Percentiles rank a stretch among this genome's conserved stretches.
Evolutionary conservation across 1,140 invertebrate species (phyloP).

Genomic region (Sycophila sp.): DNA sequence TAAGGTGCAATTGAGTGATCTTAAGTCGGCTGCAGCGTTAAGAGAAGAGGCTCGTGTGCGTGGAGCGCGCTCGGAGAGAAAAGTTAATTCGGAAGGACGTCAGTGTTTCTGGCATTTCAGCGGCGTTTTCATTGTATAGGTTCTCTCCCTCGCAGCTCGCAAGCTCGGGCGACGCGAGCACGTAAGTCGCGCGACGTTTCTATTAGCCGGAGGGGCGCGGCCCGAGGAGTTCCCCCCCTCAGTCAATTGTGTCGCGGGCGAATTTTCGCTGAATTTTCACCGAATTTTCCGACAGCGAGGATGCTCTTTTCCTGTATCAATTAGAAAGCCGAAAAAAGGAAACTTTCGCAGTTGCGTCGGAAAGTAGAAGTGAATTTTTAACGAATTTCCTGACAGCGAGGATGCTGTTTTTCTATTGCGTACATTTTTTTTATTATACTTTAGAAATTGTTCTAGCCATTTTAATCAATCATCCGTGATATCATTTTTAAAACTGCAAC

Average conservation of each 20-base stretch:
- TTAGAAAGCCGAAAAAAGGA: too few species aligned
- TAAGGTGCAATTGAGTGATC: too few species aligned
- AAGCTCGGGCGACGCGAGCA: neutral
- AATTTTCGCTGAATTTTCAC: neutral
- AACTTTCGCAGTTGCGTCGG: too few species aligned
- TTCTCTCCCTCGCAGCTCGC: neutral
- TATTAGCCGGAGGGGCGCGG: constrained; percentile 9
- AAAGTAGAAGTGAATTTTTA: too few species aligned
- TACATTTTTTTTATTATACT: too few species aligned
- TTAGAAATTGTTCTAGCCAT: too few species aligned
- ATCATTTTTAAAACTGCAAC: too few species aligned
- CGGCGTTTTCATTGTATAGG: too few species aligned
- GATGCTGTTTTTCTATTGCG: too few species aligned
- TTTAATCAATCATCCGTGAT: too few species aligned
- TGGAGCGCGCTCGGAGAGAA: neutral
- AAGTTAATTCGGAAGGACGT: constrained; percentile 32
- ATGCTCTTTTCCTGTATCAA: neutral
- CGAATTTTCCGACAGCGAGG: constrained; percentile 15
- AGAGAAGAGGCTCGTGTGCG: neutral
- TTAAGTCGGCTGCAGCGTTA: too few species aligned
- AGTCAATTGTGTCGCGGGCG: constrained; percentile 1
- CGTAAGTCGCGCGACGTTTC: constrained; percentile 21
- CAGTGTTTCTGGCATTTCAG: constrained; percentile 38
- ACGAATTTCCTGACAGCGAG: too few species aligned
- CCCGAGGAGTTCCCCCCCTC: neutral